Conservation (phyloP, 2,797 vertebrate species). For the Atherinosoma microstoma region DNA sequence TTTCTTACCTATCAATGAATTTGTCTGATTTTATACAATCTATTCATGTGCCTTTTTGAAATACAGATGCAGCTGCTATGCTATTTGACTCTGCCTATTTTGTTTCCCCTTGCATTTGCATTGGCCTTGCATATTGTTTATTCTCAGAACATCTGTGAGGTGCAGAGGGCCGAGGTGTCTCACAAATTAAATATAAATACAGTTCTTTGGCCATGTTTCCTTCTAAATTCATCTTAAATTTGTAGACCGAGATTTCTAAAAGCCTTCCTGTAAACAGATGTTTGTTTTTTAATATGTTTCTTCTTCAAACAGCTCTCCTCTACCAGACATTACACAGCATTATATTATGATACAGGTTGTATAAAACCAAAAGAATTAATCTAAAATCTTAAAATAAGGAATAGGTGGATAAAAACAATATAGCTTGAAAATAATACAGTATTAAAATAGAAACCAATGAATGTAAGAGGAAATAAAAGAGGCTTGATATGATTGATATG, state of each 20-base stretch:
- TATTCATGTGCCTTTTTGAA: background rate
- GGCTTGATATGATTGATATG: background rate
- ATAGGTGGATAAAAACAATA: background rate
- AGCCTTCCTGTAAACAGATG: slow-evolving; percentile 2
- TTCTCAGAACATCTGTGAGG: background rate
- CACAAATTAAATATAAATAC: background rate
- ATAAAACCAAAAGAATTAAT: background rate
- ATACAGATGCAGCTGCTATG: background rate
- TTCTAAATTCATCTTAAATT: slow-evolving; percentile 11
- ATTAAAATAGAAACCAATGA: background rate
- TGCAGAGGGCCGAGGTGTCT: slow-evolving; percentile 4
- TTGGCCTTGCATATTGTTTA: background rate
- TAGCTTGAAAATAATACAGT: background rate
- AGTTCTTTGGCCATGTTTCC: background rate
- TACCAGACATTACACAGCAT: background rate
- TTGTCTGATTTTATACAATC: background rate
- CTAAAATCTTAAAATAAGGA: background rate
- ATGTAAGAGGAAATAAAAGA: background rate
- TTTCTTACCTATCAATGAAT: background rate
- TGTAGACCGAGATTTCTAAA: background rate
- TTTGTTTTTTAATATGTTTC: background rate
- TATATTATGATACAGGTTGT: background rate
- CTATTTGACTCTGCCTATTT: background rate
- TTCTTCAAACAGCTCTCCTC: slow-evolving; percentile 1
- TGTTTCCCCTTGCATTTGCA: slow-evolving; percentile 5